Conservation (phyloP, 2,888 invertebrate species). For the Arrhopalites spinosus region DNA sequence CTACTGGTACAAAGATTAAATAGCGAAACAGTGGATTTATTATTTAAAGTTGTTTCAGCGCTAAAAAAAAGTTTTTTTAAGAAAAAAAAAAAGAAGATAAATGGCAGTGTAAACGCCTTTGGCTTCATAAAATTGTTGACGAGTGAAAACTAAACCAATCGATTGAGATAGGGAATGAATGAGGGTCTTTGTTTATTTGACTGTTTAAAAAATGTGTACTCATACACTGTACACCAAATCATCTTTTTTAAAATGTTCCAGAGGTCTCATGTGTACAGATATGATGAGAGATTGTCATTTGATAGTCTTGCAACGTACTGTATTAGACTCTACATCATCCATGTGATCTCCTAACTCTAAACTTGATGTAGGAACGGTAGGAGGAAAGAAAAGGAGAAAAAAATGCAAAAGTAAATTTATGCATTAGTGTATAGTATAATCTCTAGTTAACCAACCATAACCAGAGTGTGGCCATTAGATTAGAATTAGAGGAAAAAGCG, state of each 20-base stretch:
- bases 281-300: not conserved
- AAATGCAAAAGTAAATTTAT: not conserved
- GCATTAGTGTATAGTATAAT: not conserved
- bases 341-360: not conserved
- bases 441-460: not conserved
- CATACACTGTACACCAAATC: not conserved
- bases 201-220: not conserved
- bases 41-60: no score
- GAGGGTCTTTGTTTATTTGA: not conserved
- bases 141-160: no score
- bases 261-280: not conserved
- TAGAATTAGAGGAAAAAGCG: not conserved
- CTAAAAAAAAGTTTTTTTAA: no score
- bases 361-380: not conserved
- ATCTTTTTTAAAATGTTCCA: not conserved
- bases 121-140: no score
- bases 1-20: no score
- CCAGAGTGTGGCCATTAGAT: not conserved
- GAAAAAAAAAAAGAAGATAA: no score
- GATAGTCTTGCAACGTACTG: not conserved
- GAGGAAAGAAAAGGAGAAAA: no score
- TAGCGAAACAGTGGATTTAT: no score
- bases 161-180: not conserved
- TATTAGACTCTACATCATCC: not conserved
- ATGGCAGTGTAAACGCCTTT: no score